Evolutionary conservation across 2,113 vertebrate species (phyloP), one percentile per base, ranked within the genome.

Genomic region (Prionailurus bengalensis): DNA sequence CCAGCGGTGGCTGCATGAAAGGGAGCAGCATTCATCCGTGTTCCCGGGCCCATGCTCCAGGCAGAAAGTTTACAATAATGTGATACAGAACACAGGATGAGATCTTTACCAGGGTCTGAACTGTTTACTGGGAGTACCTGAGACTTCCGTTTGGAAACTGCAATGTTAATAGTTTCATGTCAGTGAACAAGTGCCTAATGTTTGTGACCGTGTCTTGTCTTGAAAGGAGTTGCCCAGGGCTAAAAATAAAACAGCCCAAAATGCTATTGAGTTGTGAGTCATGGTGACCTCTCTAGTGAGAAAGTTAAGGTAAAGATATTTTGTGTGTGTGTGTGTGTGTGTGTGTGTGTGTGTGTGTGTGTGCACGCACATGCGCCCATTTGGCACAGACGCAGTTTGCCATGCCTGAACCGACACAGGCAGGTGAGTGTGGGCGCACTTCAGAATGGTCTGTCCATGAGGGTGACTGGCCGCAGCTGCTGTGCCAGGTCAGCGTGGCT

Each of bases 221-320:
- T 53, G 51, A 93, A 78, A 81, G 29, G 71, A 19, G 11, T 82
- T 85, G 70, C 58, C 65, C 82, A 96, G 29, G 42, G 48, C 73
- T 94, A n/a, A 87, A 74, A 95, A 95, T 95, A 96, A 97, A 96
- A 68, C 5, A 82, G 74, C 76, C 51, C n/a, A 4, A 90, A 45
- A 17, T 13, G 2, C 29, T n/a, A 0, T 7, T 68, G 91, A n/a
- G 53, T 70, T 53, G 70, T 85, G 65, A 81, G 58, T 91, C 16
- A 61, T 4, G 19, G 66, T 17, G 11, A 78, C 51, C 8, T 68
- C 83, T 81, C 51, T 12, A 4, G 51, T 19, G 29, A 9, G 73
- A 42, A 13, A 66, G 85, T 45, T 79, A 27, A 58, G 86, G 45
- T 29, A 8, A 9, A 11, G 29, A 14, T 42, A 6, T 4, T 21